Base-by-base conservation (phyloP, 2,888 invertebrate species). In the Glyphotaelius pellucidus region DNA sequence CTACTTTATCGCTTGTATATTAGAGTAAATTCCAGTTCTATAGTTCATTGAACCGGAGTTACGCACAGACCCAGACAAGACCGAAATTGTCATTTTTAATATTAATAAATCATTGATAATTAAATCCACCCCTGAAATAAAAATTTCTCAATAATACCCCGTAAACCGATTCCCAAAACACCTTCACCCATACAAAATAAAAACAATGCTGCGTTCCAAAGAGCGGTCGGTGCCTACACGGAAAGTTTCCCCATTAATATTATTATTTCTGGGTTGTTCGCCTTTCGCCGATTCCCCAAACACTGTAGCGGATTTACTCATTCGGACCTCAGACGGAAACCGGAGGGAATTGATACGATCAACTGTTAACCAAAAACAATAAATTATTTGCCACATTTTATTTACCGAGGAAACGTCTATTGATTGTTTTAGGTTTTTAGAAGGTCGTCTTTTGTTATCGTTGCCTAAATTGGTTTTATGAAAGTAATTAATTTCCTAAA, bases 81-180 rank as follows among this genome's bases (percentile, higher is more conserved):
- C 42, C 42, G 42, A 42, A 42, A 42, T 42, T 12, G 1, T 42
- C 2, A 14, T 42, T 42, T 42, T 42, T 5, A 42, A 38, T 42
- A 67, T 25, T 1, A 67, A 19, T 7, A 15, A 19, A 67, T 25
- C 14, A 19, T 67, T 15, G 25, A 67, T 67, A n/a, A 67, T 67
- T 67, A 9, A 67, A 67, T 67, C 25, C 67, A 25, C 67, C 67
- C 67, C 67, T 67, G 67, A 67, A 67, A 67, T 25, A 47, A 47
- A 25, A 67, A 25, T 25, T 67, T n/a, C 67, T 67, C 67, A 67
- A 67, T 25, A 67, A 67, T 83, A 83, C 19, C 25, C 83, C 35
- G 83, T 83, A 83, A 83, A 83, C 35, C 83, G 32, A 83, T 83
- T 83, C 83, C 32, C 83, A 25, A 67, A 67, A 67, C 35, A 32